A percentile compares a stretch with the other conserved stretches of the same genome.
Evolutionary conservation across 2,888 invertebrate genomes (phyloP).

Genomic region (Nomada goodeniana): DNA sequence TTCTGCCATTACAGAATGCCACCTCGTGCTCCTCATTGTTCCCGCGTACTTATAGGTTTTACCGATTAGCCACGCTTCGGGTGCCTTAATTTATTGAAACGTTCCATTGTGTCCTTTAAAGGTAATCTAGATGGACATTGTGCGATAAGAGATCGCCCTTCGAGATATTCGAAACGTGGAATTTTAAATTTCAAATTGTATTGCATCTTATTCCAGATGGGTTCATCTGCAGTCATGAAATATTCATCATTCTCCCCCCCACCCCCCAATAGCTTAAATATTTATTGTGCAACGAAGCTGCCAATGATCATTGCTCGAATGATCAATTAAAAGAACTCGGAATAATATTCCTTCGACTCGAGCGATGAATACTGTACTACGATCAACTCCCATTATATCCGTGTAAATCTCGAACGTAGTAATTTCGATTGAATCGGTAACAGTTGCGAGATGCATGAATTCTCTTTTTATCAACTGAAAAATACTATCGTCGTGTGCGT

Average conservation of each 20-base stretch:
- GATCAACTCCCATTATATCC: no score
- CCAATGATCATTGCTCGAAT: no score
- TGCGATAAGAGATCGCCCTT: not conserved
- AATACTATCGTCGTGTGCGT: no score
- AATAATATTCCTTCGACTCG: no score
- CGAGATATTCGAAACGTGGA: not conserved
- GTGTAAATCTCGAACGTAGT: no score
- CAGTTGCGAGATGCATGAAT: no score
- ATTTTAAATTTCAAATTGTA: not conserved
- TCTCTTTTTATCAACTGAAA: no score
- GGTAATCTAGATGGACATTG: not conserved
- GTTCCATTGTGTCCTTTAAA: not conserved
- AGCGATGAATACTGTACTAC: no score
- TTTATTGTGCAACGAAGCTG: no score
- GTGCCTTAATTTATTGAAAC: not conserved
- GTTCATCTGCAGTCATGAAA: slow-evolving; percentile 1
- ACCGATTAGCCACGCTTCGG: not conserved
- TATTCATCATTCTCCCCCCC: no score
- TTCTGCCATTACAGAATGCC: not conserved
- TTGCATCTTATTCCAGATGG: not conserved
- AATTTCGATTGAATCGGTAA: no score
- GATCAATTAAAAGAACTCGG: no score
- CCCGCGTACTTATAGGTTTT: not conserved
- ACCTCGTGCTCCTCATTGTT: slow-evolving; percentile 1
- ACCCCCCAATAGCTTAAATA: not conserved